These are phyloP conservation scores for Hoplodrina ambigua DNA, from an alignment of 2,888 invertebrate genomes.

Conservation along the genomic window DNA sequence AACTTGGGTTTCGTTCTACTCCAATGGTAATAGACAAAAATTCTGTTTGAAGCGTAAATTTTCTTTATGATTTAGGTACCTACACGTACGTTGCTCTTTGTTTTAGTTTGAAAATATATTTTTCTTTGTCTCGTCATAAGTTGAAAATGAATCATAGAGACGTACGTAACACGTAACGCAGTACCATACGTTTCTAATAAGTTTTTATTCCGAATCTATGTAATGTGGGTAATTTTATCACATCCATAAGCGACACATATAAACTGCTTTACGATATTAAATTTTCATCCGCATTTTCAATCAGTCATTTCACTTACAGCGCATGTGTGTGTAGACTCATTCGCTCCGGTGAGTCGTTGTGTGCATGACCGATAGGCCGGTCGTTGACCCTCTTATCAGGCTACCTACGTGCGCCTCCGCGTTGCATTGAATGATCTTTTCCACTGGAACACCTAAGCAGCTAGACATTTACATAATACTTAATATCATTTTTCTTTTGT, in stretches of 20 bases:
- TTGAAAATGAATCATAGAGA: conserved; percentile 41
- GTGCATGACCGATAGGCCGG: conserved; percentile 84
- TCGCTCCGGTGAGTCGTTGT: conserved; percentile 58
- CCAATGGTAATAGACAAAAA: conserved; percentile 14
- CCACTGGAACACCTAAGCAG: conserved; percentile 22
- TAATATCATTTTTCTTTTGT: conserved; percentile 7
- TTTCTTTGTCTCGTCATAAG: conserved; percentile 39
- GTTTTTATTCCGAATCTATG: conserved; percentile 30
- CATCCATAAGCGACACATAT: conserved; percentile 37
- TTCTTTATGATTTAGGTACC: conserved; percentile 16
- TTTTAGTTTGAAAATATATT: conserved; percentile 26
- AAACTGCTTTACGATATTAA: conserved; percentile 57
- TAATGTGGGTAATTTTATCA: conserved; percentile 39
- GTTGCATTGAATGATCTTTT: conserved; percentile 61
- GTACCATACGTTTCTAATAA: conserved; percentile 36
- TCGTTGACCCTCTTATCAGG: conserved; percentile 77
- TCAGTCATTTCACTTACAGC: conserved; percentile 53
- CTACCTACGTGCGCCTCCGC: conserved; percentile 66
- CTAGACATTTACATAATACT: conserved; percentile 30
- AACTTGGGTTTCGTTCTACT: conserved; percentile 19
- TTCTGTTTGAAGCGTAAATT: conserved; percentile 23
- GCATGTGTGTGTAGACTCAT: conserved; percentile 55
- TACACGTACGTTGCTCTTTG: conserved; percentile 43
- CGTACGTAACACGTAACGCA: conserved; percentile 17
- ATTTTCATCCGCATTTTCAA: conserved; percentile 66